Base-by-base conservation (phyloP, 1,140 invertebrate species). In the Drosophila teissieri region DNA sequence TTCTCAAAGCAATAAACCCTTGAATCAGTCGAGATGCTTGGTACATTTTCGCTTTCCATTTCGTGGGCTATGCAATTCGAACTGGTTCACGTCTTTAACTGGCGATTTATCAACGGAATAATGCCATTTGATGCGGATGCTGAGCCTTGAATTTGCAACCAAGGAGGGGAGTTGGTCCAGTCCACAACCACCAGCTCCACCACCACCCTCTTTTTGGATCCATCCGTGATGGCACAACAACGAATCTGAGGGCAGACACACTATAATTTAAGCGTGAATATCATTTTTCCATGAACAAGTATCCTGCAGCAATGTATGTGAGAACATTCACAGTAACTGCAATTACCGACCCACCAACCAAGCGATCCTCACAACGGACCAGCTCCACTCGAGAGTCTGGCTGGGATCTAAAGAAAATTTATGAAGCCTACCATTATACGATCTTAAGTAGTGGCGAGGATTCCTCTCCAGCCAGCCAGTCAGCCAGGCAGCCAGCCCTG, bases 191-290 rank as follows among this genome's bases (percentile, higher is more conserved):
- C 31, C 7, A n/a, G 4, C 36, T 14, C 36, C 36, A 37, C 36
- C 4, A 37, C 37, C 37, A 39, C 37, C 37, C 40, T 8, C 40
- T 42, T 42, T 42, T 42, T 42, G 37, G 63, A 44, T 6, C 61
- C 46, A 37, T 3, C 53, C 12, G 22, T 37, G 62, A 65, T 56
- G 40, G 45, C 61, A 46, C 68, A 69, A 49, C 63, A 77, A 73
- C 68, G 73, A 45, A 56, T 75, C 72, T 34, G 64, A 69, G 79
- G 81, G 75, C 45, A 62, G 72, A 84, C 81, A 81, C 77, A 90
- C 84, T 90, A 89, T 89, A 89, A 89, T 90, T 89, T 90, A 74
- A 90, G 84, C 85, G 85, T 90, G 84, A 89, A 89, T 89, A 89
- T 89, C 78, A 89, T 89, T 90, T 89, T 89, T 89, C 85, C 85